Conservation (phyloP, 2,797 vertebrate genomes). For the Phyllotis vaccarum region DNA sequence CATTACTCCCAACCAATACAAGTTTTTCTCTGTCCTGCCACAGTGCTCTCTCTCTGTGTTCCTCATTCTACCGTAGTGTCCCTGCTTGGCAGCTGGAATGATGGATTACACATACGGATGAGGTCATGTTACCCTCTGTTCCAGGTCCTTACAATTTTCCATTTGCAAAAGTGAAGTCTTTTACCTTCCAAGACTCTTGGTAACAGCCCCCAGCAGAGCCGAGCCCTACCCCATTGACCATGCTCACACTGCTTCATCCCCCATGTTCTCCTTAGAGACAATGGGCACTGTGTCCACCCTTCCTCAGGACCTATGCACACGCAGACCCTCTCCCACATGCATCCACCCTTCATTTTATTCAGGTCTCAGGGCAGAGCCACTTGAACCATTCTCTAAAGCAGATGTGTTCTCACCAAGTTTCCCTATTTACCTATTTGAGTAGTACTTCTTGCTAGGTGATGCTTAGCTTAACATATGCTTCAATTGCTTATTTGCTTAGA, state of each 20-base stretch:
- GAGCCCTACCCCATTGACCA: fast-evolving
- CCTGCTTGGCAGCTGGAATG: neutral
- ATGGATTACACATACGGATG: neutral
- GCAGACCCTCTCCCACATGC: neutral
- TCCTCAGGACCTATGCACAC: neutral
- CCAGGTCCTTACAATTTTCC: neutral
- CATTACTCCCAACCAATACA: fast-evolving
- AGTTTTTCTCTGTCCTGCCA: neutral
- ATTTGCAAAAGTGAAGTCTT: neutral
- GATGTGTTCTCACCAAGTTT: neutral
- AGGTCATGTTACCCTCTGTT: neutral
- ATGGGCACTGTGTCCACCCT: neutral
- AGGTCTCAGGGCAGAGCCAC: neutral
- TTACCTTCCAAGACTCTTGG: no score
- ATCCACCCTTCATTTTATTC: neutral
- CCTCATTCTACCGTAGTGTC: neutral
- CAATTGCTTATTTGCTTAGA: neutral
- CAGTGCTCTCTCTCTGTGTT: neutral
- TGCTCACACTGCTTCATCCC: neutral
- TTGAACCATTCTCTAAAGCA: neutral
- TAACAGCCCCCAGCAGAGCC: no score
- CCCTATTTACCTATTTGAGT: neutral
- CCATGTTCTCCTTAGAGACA: neutral
- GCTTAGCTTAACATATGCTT: neutral
- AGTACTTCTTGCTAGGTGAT: neutral